Evolutionary conservation across 2,797 vertebrate species (phyloP).

Genomic region (Ceryle rudis): DNA sequence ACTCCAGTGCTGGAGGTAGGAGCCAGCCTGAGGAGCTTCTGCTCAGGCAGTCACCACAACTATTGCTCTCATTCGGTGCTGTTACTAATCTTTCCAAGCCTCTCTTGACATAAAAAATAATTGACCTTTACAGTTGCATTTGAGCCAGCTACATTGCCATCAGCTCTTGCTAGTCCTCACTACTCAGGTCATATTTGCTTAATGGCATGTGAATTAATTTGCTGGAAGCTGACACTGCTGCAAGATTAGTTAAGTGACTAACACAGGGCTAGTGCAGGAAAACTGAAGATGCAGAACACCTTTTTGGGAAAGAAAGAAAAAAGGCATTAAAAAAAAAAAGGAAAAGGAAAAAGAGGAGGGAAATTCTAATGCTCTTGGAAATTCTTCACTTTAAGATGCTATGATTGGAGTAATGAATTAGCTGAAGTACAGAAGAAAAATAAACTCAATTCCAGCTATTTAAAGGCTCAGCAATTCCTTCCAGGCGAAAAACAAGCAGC

Average conservation of each 20-base stretch:
- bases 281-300: background rate
- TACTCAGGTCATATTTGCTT: background rate
- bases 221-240: background rate
- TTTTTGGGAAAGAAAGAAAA: background rate
- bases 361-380: background rate
- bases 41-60: fast-evolving
- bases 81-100: background rate
- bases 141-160: background rate
- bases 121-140: background rate
- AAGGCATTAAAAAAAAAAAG: too few relatives aligned
- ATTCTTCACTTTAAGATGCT: background rate
- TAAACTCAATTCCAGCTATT: slow-evolving; percentile 34
- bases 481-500: slow-evolving; percentile 22
- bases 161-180: background rate
- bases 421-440: slow-evolving; percentile 20
- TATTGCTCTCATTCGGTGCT: background rate
- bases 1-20: background rate
- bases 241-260: background rate
- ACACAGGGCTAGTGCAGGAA: background rate
- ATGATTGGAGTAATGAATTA: background rate
- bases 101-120: background rate
- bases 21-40: background rate
- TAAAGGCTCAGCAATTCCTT: slow-evolving; percentile 30
- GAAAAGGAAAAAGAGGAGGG: background rate
- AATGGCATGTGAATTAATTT: background rate